phyloP scores from a whole-genome alignment of 2,797 vertebrate genomes.

The Clarias fuscus region DNA sequence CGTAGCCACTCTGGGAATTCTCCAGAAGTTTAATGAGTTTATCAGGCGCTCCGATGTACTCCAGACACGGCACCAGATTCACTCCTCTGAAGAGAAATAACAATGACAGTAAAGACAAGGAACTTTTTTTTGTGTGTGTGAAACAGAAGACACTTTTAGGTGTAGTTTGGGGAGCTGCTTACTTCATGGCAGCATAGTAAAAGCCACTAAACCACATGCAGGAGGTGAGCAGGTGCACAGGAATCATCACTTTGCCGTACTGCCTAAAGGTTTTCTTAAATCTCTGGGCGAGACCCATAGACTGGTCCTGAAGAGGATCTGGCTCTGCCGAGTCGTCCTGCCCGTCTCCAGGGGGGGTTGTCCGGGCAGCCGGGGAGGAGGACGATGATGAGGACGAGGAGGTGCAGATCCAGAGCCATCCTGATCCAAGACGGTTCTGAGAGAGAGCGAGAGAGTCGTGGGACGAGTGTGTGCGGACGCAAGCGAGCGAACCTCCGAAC shows the following conservation, averaged over 20 bases:
- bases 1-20: constrained; percentile 91
- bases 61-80: constrained; percentile 92
- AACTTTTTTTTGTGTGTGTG: no score
- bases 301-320: constrained; percentile 92
- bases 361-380: constrained; percentile 56
- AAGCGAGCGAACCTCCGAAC: constrained; percentile 47
- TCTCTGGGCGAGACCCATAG: constrained; percentile 86
- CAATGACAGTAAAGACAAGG: background rate
- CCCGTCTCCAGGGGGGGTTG: background rate
- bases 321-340: background rate
- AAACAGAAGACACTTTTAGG: background rate
- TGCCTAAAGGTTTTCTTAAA: constrained; percentile 97
- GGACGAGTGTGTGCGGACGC: constrained; percentile 4
- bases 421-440: constrained; percentile 42
- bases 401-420: constrained; percentile 66
- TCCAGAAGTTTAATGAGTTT: constrained; percentile 84
- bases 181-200: constrained; percentile 97
- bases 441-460: background rate
- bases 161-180: accelerated
- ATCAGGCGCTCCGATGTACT: constrained; percentile 87
- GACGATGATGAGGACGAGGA: constrained; percentile 44
- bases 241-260: constrained; percentile 96
- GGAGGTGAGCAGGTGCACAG: constrained; percentile 91
- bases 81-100: constrained; percentile 78
- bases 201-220: constrained; percentile 92